phyloP scores from a whole-genome alignment of 2,113 vertebrate species.

The Dicerorhinus sumatrensis region DNA sequence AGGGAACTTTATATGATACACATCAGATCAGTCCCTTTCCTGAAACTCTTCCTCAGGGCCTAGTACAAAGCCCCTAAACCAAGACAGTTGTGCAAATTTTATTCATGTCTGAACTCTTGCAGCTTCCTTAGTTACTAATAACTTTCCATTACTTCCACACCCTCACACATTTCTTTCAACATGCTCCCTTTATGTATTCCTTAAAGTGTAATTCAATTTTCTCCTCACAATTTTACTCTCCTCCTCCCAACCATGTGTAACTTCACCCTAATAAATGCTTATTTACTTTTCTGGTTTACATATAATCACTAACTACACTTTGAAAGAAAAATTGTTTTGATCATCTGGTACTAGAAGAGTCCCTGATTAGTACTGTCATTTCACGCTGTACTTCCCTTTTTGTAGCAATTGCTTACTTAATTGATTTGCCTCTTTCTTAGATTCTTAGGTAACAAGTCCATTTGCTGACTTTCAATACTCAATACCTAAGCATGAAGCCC shows the following conservation, averaged over 20 bases:
- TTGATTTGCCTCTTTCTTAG: background rate
- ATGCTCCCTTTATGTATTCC: background rate
- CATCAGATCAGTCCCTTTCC: background rate
- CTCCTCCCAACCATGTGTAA: background rate
- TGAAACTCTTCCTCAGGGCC: background rate
- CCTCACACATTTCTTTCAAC: background rate
- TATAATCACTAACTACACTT: background rate
- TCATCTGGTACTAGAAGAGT: background rate
- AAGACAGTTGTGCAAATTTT: background rate
- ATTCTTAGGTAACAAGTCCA: background rate
- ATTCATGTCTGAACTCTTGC: background rate
- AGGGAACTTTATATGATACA: background rate
- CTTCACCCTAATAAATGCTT: background rate
- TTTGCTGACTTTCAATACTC: background rate
- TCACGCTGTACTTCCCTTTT: background rate
- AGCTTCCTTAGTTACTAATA: background rate
- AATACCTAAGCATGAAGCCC: background rate
- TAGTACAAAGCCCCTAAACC: background rate
- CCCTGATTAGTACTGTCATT: background rate
- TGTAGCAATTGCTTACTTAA: background rate
- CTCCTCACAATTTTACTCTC: background rate
- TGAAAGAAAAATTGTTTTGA: background rate
- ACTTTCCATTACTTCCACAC: background rate
- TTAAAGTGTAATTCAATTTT: background rate
- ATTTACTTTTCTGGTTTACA: background rate